Evolutionary conservation across 2,888 invertebrate species (phyloP).

Genomic region (Eristalis tenax): DNA sequence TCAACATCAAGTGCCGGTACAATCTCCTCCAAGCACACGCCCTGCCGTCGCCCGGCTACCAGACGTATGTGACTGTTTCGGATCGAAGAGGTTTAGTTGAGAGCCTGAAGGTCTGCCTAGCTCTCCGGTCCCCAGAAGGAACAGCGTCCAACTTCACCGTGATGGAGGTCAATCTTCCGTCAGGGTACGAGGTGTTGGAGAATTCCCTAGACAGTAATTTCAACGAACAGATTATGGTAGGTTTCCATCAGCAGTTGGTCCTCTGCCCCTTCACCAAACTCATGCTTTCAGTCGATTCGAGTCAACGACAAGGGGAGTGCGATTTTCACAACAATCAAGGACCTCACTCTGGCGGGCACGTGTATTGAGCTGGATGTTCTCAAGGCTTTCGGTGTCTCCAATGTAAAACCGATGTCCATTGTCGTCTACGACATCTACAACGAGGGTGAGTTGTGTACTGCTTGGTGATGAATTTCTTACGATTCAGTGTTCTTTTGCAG

Average conservation of each 20-base stretch:
- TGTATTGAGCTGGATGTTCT: constrained; percentile 22
- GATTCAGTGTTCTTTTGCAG: not conserved
- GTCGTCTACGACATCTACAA: constrained; percentile 9
- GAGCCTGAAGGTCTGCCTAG: constrained; percentile 14
- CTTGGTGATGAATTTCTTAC: not conserved
- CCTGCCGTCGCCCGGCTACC: not conserved
- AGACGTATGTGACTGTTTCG: not conserved
- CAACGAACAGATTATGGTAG: not conserved
- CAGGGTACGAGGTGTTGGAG: constrained; percentile 6
- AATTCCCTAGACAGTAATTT: not conserved
- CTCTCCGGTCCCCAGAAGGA: not conserved
- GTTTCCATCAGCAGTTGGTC: not conserved
- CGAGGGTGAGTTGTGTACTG: constrained; percentile 15
- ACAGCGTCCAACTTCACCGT: not conserved
- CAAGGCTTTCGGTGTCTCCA: not conserved
- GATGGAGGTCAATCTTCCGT: constrained; percentile 40
- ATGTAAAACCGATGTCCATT: constrained; percentile 17
- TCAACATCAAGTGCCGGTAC: constrained; percentile 27
- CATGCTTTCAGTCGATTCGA: constrained; percentile 24
- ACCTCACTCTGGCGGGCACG: not conserved
- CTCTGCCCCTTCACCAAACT: not conserved
- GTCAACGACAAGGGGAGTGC: not conserved
- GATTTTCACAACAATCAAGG: not conserved
- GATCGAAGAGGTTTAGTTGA: not conserved
- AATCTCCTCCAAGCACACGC: constrained; percentile 6